phyloP scores from a whole-genome alignment of 1,140 invertebrate genomes.

The Augochlora pura region DNA sequence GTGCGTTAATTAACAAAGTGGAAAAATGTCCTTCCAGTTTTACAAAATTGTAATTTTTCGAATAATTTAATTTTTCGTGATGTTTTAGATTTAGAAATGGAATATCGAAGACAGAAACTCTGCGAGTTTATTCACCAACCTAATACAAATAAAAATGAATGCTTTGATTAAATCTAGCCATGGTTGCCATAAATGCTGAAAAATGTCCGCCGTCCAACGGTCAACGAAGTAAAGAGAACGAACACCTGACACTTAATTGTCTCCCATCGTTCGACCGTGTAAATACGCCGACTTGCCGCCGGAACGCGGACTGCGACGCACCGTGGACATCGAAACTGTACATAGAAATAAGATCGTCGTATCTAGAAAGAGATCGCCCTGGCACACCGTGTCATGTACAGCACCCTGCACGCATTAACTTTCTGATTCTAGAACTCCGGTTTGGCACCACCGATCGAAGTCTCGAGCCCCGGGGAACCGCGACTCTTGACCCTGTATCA shows the following conservation, averaged over 20 bases:
- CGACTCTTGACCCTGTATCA: conserved; percentile 76
- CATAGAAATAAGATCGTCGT: not conserved
- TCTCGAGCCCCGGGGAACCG: conserved; percentile 74
- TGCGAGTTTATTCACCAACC: too few species aligned
- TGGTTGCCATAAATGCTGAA: too few species aligned
- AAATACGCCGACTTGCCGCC: conserved; percentile 2
- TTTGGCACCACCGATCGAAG: conserved; percentile 63
- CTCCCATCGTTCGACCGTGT: not conserved
- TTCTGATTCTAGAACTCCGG: conserved; percentile 76
- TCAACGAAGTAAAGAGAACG: not conserved
- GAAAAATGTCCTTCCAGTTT: too few species aligned
- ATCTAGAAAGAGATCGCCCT: not conserved
- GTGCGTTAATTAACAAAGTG: too few species aligned
- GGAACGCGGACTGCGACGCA: not conserved
- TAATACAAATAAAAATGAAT: too few species aligned
- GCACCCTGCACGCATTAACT: conserved; percentile 72
- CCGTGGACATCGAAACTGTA: conserved; percentile 3
- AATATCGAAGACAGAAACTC: too few species aligned
- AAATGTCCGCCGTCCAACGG: too few species aligned
- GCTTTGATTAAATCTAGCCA: too few species aligned
- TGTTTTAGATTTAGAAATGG: too few species aligned
- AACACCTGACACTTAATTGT: conserved; percentile 10
- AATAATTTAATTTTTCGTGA: too few species aligned
- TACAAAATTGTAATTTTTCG: too few species aligned
- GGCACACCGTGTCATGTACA: conserved; percentile 65